Evolutionary conservation across 2,113 vertebrate genomes (phyloP).

Genomic region (Carassius gibelio): DNA sequence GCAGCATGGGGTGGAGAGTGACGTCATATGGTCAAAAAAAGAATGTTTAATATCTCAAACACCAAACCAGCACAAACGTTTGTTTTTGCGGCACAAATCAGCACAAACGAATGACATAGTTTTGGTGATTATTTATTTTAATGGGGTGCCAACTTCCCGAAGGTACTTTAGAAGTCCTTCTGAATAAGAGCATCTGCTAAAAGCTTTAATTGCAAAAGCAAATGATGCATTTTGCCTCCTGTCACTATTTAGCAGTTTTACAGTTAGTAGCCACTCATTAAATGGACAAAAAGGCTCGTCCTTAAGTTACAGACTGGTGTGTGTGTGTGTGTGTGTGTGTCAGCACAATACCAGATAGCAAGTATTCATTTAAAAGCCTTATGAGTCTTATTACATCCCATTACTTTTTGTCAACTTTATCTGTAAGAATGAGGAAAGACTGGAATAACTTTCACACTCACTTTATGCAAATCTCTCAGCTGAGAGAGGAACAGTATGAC

Average conservation of each 20-base stretch:
- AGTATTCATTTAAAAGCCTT: slow-evolving; percentile 1
- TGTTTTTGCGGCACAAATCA: too few relatives aligned
- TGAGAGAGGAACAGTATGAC: slow-evolving; percentile 44
- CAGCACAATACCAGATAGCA: not conserved
- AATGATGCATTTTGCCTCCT: slow-evolving; percentile 5
- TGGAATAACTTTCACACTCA: slow-evolving; percentile 32
- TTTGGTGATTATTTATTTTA: too few relatives aligned
- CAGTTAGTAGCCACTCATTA: slow-evolving; percentile 24
- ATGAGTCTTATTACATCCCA: slow-evolving; percentile 20
- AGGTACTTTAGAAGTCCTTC: not conserved
- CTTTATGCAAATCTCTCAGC: slow-evolving; percentile 17
- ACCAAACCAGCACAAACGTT: too few relatives aligned
- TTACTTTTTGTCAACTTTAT: not conserved
- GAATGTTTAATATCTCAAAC: too few relatives aligned
- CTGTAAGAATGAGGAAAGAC: slow-evolving; percentile 26
- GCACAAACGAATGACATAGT: too few relatives aligned
- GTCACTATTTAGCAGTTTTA: not conserved
- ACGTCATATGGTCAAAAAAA: too few relatives aligned
- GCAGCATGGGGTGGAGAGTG: too few relatives aligned
- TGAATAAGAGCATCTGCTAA: slow-evolving; percentile 27
- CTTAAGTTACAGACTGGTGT: not conserved
- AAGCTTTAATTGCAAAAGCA: not conserved
- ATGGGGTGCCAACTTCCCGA: too few relatives aligned
- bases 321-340: not conserved
- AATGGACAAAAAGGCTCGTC: slow-evolving; percentile 22